Evolutionary conservation across 2,797 vertebrate genomes (phyloP).

Genomic region (Clarias laeviceps): DNA sequence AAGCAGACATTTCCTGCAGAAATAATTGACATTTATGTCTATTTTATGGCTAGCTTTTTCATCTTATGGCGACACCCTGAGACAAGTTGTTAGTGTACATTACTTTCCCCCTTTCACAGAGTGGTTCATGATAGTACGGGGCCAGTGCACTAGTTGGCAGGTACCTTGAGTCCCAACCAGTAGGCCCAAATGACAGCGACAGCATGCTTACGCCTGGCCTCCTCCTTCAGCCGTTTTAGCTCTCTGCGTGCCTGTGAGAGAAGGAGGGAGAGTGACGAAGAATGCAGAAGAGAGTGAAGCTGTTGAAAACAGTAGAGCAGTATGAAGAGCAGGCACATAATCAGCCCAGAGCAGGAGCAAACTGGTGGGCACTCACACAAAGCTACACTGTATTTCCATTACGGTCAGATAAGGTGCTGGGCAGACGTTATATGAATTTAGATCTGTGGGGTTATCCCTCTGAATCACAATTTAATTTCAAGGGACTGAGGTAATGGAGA

Average conservation of each 20-base stretch:
- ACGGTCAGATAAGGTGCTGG: not conserved
- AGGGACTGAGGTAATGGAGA: constrained; percentile 38
- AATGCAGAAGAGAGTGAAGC: constrained; percentile 47
- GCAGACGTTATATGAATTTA: constrained; percentile 17
- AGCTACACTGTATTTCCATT: constrained; percentile 32
- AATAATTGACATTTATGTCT: not conserved
- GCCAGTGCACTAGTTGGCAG: constrained; percentile 57
- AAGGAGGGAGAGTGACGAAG: constrained; percentile 58
- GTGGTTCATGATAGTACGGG: constrained; percentile 53
- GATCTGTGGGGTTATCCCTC: not conserved
- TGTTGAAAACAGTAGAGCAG: constrained; percentile 41
- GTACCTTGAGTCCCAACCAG: constrained; percentile 99
- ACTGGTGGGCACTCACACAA: constrained; percentile 54
- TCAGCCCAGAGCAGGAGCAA: constrained; percentile 57
- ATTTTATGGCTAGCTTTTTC: not conserved
- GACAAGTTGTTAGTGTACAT: constrained; percentile 30
- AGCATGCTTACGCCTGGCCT: constrained; percentile 96
- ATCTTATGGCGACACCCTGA: constrained; percentile 27
- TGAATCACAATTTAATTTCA: constrained; percentile 17
- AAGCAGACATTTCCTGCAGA: constrained; percentile 7
- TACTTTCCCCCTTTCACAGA: constrained; percentile 8
- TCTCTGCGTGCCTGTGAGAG: constrained; percentile 95
- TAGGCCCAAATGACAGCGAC: constrained; percentile 99
- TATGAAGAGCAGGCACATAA: constrained; percentile 58
- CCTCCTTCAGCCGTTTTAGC: constrained; percentile 96